Evolutionary conservation across 2,888 invertebrate species (phyloP), one percentile per base, ranked within the genome.

Genomic region (Nomada goodeniana): DNA sequence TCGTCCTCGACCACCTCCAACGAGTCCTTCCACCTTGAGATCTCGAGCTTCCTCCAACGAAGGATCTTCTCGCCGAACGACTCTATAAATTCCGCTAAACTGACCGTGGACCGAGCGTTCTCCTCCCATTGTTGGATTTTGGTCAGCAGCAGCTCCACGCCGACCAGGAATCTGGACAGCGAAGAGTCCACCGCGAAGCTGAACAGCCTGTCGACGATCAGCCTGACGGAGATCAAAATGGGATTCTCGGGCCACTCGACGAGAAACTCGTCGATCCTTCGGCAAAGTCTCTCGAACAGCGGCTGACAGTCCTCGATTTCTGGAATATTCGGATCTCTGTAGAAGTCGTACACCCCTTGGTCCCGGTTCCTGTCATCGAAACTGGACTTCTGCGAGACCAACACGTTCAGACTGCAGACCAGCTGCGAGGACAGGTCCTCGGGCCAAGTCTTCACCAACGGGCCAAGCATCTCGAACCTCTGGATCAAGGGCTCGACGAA

Each of bases 81-180:
- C 44, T 96, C 93, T n/a, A 98, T 96, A 79, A 97, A 95, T 0
- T 96, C 95, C 0, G 96, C 95, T 90, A 99, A 94, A 84, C 98
- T 98, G 79, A 99, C 98, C 9, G 96, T 97, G 85, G 95, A 96
- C 90, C 98, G 98, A 0, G 99, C 98, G 87, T 97, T 97, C 89
- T 97, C 96, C 93, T 99, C 98, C 99, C 99, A 99, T 90, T 98
- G 97, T 85, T 98, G 96, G 69, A 97, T 95, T 90, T 97, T 97
- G 82, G 96, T 96, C 1, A 99, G 94, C 1, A 99, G 94, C 65
- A 98, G 94, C 93, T 99, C 99, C 71, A 99, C 95, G 0, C 99
- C 99, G 0, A 97, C 97, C 1, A 98, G 95, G 91, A 98, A 98
- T 85, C 98, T 96, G 79, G 98, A 97, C 4, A 99, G 94, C 0